Evolutionary conservation across 2,797 vertebrate species (phyloP).

Genomic region (Muraenolepis orangiensis): DNA sequence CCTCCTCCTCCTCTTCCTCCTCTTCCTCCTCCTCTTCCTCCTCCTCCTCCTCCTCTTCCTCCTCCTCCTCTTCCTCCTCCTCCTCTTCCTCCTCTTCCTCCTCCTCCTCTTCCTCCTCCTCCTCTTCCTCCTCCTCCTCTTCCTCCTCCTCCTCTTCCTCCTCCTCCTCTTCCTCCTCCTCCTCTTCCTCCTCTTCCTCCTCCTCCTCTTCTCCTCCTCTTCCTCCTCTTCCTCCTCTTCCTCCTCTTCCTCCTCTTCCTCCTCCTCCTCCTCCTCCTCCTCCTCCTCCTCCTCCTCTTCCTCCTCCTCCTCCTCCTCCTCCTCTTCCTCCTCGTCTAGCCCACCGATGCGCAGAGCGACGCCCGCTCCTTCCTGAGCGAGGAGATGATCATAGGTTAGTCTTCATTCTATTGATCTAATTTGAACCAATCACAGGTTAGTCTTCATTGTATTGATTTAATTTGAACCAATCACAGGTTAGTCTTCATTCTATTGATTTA

Average conservation of each 20-base stretch:
- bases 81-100: background rate
- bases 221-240: background rate
- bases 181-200: background rate
- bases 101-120: background rate
- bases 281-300: background rate
- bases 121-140: background rate
- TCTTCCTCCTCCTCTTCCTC: background rate
- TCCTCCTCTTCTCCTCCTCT: background rate
- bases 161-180: background rate
- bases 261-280: background rate
- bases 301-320: background rate
- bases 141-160: no score
- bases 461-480: no score
- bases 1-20: background rate
- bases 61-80: no score
- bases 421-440: background rate
- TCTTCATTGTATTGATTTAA: no score
- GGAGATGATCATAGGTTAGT: slow-evolving; percentile 92
- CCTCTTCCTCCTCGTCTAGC: slow-evolving; percentile 60
- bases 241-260: background rate
- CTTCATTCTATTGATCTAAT: background rate
- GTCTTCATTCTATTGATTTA: background rate
- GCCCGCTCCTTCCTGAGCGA: slow-evolving; percentile 96
- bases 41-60: background rate
- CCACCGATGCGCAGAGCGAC: slow-evolving; percentile 91